Evolutionary conservation across 2,113 vertebrate species (phyloP).

Genomic region (Alouatta palliata): DNA sequence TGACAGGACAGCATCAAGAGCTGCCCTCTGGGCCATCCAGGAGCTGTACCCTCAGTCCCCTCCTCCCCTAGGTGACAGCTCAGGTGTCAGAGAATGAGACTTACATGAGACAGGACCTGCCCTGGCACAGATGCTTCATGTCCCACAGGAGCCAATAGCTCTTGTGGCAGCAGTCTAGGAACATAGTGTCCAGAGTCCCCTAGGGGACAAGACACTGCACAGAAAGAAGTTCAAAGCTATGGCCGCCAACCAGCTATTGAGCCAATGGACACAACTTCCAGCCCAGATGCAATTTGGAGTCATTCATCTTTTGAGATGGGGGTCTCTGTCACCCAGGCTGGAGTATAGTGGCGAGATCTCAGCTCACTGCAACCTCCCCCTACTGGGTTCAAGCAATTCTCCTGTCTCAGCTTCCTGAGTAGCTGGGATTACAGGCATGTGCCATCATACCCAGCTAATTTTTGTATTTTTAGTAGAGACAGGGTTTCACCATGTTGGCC

Average conservation of each 20-base stretch:
- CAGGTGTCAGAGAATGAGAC: background rate
- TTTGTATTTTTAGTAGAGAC: too few species aligned
- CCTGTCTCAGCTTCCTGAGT: too few species aligned
- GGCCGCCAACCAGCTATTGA: background rate
- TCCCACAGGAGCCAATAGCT: background rate
- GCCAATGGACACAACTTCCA: background rate
- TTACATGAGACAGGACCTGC: rapidly evolving
- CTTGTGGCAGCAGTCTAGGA: rapidly evolving
- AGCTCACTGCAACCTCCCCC: too few species aligned
- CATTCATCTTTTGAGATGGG: too few species aligned
- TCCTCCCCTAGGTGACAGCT: background rate
- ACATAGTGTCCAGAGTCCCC: too few species aligned
- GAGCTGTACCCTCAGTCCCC: background rate
- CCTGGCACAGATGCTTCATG: background rate
- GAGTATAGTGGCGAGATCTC: too few species aligned
- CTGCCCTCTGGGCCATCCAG: rapidly evolving
- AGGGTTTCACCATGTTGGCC: too few species aligned
- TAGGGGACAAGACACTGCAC: too few species aligned
- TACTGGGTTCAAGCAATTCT: too few species aligned
- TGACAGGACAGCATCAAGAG: rapidly evolving
- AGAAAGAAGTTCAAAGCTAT: background rate
- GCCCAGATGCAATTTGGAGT: background rate
- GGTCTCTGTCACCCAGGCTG: too few species aligned
- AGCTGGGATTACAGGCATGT: too few species aligned
- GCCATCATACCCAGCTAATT: too few species aligned